These are phyloP conservation scores for Epizoanthus rinbou DNA, from an alignment of 92 coral and sea anemone species.

Conservation along the genomic window DNA sequence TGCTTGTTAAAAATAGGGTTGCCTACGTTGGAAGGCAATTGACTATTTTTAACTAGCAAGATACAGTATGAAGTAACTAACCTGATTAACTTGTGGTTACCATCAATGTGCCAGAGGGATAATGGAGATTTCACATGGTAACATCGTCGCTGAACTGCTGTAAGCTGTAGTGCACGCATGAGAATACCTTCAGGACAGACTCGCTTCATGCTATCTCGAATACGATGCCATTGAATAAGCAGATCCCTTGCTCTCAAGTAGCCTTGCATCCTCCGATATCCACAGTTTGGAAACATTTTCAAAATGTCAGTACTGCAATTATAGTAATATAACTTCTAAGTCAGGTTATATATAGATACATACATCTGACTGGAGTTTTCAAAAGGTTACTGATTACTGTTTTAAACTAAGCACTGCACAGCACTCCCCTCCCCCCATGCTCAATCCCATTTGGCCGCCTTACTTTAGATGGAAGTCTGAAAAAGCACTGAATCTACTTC, in stretches of 20 bases:
- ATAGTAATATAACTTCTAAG: background rate
- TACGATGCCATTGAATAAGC: constrained; percentile 61
- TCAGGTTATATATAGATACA: too few relatives aligned
- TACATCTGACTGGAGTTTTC: too few relatives aligned
- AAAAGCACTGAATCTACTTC: too few relatives aligned
- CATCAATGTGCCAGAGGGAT: constrained; percentile 58
- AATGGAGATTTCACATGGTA: constrained; percentile 58
- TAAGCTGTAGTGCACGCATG: constrained; percentile 60
- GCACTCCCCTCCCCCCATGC: too few relatives aligned
- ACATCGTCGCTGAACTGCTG: constrained; percentile 44
- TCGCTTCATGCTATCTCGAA: constrained; percentile 66
- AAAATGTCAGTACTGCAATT: constrained; percentile 16
- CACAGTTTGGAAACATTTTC: constrained; percentile 74
- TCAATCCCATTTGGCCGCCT: too few relatives aligned
- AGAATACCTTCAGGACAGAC: constrained; percentile 72
- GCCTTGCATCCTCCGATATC: constrained; percentile 67
- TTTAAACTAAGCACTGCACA: too few relatives aligned
- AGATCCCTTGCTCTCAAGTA: constrained; percentile 58
- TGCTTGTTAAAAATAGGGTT: too few relatives aligned
- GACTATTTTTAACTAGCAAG: too few relatives aligned
- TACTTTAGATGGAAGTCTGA: too few relatives aligned
- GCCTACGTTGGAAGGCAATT: too few relatives aligned
- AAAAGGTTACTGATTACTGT: too few relatives aligned
- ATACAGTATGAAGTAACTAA: constrained; percentile 12
- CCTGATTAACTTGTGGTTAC: constrained; percentile 66